Evolutionary conservation across 2,888 invertebrate species (phyloP).

Genomic region (Chymomyza caudatula): DNA sequence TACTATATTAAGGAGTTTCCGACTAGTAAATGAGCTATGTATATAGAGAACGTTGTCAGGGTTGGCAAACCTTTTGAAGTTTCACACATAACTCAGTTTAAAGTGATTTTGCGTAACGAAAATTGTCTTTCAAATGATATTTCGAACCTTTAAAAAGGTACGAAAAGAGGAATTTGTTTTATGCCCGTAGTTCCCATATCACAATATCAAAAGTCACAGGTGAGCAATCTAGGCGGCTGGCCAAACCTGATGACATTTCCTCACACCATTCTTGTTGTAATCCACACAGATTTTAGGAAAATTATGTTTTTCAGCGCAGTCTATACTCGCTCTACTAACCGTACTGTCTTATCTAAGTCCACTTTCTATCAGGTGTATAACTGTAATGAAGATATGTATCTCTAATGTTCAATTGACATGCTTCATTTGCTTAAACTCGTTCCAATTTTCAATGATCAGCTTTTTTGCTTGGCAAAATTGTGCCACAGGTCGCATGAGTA

Average conservation of each 20-base stretch:
- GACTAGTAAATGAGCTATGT: neutral
- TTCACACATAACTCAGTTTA: no score
- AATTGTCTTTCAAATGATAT: no score
- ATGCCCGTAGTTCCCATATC: no score
- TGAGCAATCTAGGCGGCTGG: neutral
- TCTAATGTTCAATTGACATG: neutral
- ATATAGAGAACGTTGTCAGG: neutral
- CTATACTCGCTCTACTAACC: no score
- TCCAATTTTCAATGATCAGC: neutral
- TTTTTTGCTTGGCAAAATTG: neutral
- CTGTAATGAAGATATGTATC: neutral
- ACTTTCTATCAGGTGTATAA: neutral
- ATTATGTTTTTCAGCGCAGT: no score
- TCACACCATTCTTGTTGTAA: no score
- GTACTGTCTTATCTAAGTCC: neutral
- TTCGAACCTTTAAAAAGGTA: no score
- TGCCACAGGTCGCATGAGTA: neutral
- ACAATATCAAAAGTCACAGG: no score
- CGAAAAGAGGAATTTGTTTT: no score
- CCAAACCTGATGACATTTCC: neutral
- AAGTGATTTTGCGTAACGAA: neutral
- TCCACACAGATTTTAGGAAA: no score
- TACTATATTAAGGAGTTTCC: neutral
- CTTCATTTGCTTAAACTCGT: neutral
- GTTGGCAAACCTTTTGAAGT: no score